phyloP scores from a whole-genome alignment of 2,888 invertebrate species.

The Itoplectis maculator region DNA sequence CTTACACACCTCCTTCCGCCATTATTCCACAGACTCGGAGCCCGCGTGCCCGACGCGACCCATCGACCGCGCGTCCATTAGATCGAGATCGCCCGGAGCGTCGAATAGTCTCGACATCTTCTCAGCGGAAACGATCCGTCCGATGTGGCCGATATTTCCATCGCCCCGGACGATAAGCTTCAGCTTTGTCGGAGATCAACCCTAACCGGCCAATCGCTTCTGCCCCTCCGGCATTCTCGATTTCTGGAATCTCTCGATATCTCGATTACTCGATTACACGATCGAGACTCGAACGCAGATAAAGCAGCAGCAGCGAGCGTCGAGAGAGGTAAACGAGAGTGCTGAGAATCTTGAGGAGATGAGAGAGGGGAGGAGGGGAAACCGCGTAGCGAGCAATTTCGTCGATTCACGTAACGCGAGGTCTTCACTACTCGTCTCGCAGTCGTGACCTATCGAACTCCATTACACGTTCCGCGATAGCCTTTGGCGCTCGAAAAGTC shows the following conservation, averaged over 20 bases:
- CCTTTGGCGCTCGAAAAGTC: constrained; percentile 24
- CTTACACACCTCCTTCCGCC: not conserved
- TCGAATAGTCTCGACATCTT: constrained; percentile 13
- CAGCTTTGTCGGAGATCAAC: constrained; percentile 38
- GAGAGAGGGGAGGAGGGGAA: not conserved
- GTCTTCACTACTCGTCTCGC: not conserved
- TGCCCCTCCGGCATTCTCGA: constrained; percentile 2
- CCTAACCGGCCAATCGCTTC: constrained; percentile 14
- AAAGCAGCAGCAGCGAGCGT: not conserved
- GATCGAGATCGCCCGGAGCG: constrained; percentile 45
- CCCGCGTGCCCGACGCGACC: constrained; percentile 30
- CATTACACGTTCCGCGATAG: constrained; percentile 47
- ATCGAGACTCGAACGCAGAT: not conserved
- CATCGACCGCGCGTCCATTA: constrained; percentile 50
- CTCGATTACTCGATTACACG: not conserved
- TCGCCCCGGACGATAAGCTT: constrained; percentile 40
- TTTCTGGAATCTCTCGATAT: constrained; percentile 31
- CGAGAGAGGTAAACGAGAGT: not conserved
- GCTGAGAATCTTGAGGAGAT: no score
- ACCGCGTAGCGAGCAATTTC: constrained; percentile 8
- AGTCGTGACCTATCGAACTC: constrained; percentile 55
- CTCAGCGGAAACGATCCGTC: constrained; percentile 43
- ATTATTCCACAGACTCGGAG: not conserved
- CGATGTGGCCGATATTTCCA: constrained; percentile 48
- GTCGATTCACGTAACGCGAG: not conserved